Conservation (phyloP, 2,888 invertebrate species). For the Laothoe populi region DNA sequence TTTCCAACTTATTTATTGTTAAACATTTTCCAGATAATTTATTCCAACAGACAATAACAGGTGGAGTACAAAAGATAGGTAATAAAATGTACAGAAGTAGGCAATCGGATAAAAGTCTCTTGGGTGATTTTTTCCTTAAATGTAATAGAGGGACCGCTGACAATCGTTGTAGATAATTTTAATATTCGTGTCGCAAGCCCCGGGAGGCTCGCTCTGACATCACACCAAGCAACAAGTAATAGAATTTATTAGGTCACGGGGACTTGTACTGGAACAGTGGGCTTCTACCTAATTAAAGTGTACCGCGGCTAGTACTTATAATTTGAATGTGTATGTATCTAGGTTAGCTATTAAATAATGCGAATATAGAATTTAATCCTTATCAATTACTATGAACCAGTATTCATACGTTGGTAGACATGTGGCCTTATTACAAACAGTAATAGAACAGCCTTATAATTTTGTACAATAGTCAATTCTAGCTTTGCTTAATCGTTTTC, state of each 20-base stretch:
- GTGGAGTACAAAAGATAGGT: conserved; percentile 44
- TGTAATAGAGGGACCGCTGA: conserved; percentile 62
- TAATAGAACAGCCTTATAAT: too few species aligned
- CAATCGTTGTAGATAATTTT: conserved; percentile 70
- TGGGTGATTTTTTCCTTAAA: conserved; percentile 67
- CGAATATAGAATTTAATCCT: too few species aligned
- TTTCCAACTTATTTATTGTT: neutral
- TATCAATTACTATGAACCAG: too few species aligned
- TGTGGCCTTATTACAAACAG: too few species aligned
- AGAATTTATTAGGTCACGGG: conserved; percentile 55
- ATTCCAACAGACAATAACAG: conserved; percentile 12
- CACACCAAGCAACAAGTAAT: conserved; percentile 45
- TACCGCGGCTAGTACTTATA: neutral
- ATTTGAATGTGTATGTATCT: too few species aligned
- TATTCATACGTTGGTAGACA: too few species aligned
- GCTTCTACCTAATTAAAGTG: neutral
- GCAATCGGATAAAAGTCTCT: conserved; percentile 74
- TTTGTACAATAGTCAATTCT: too few species aligned
- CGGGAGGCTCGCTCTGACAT: conserved; percentile 57
- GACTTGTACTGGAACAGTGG: neutral
- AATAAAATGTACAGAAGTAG: conserved; percentile 59
- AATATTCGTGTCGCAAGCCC: conserved; percentile 72
- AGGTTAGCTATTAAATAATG: too few species aligned
- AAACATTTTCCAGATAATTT: neutral
- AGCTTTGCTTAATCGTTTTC: too few species aligned